Evolutionary conservation across 1,140 invertebrate genomes (phyloP).

Genomic region (Battus philenor): DNA sequence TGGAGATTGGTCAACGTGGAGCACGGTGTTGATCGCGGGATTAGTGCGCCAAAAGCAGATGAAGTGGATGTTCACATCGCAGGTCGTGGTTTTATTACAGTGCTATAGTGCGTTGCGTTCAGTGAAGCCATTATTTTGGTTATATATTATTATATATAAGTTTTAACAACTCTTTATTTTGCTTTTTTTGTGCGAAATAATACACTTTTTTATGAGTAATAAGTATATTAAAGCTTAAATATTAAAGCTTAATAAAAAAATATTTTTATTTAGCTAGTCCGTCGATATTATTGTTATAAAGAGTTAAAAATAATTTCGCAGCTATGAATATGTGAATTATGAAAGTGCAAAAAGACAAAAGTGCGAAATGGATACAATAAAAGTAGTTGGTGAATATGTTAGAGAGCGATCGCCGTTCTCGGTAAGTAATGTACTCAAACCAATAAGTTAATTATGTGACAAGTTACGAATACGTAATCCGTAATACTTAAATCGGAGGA

Average conservation of each 20-base stretch:
- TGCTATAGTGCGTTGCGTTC: too few relatives aligned
- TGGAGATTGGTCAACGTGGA: conserved; percentile 5
- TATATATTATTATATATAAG: too few relatives aligned
- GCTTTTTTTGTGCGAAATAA: not conserved
- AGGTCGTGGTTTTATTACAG: too few relatives aligned
- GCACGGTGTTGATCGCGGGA: not conserved
- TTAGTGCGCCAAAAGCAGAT: conserved; percentile 1
- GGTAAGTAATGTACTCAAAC: conserved; percentile 36
- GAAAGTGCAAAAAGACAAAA: not conserved
- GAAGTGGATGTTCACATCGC: not conserved
- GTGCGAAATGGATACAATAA: conserved; percentile 57
- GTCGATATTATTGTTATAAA: not conserved
- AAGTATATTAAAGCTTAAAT: not conserved
- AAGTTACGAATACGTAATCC: too few relatives aligned
- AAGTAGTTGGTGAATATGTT: conserved; percentile 61
- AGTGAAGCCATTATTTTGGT: too few relatives aligned
- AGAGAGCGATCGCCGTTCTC: conserved; percentile 64
- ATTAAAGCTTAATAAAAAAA: not conserved
- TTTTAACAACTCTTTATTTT: too few relatives aligned
- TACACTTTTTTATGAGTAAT: not conserved
- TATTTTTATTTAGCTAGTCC: not conserved
- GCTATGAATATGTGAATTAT: not conserved
- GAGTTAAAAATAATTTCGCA: not conserved
- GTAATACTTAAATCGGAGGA: too few relatives aligned
- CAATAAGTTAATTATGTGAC: too few relatives aligned